A percentile compares a stretch with the other conserved stretches of the same genome.
Evolutionary conservation across 1,140 invertebrate genomes (phyloP).

Genomic region (Oppia nitens): DNA sequence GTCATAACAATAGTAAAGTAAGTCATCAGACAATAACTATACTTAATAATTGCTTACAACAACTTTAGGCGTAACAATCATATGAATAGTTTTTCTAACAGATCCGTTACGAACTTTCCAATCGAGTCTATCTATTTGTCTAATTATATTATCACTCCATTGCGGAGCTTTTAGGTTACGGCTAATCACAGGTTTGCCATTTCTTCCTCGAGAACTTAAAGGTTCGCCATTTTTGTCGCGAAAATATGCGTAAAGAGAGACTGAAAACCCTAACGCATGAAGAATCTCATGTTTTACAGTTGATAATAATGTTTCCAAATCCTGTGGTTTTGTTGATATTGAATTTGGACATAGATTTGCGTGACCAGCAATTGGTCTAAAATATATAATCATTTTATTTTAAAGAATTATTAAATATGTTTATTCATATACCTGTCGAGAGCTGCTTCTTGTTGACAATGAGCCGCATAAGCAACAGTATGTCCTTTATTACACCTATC

Average conservation of each 20-base stretch:
- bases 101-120: slow-evolving; percentile 69
- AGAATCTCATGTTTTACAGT: slow-evolving; percentile 98
- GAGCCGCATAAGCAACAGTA: slow-evolving; percentile 92
- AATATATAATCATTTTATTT: slow-evolving; percentile 27
- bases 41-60: slow-evolving; percentile 31
- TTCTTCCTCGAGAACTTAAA: slow-evolving; percentile 57
- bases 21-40: slow-evolving; percentile 32
- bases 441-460: slow-evolving; percentile 87
- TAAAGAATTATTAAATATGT: slow-evolving; percentile 28
- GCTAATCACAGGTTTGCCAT: slow-evolving; percentile 71
- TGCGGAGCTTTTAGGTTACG: slow-evolving; percentile 72
- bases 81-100: slow-evolving; percentile 53
- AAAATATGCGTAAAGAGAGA: slow-evolving; percentile 86
- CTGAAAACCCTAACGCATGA: slow-evolving; percentile 89
- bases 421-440: slow-evolving; percentile 60
- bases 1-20: neutral
- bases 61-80: slow-evolving; percentile 83
- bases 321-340: slow-evolving; percentile 77
- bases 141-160: slow-evolving; percentile 80
- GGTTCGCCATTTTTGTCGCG: slow-evolving; percentile 68
- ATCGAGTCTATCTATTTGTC: slow-evolving; percentile 49
- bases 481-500: slow-evolving; percentile 65
- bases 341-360: slow-evolving; percentile 94
- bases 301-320: slow-evolving; percentile 77
- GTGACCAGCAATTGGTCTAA: slow-evolving; percentile 89